These are phyloP conservation scores for Pomacea maculata DNA, from an alignment of 1,140 invertebrate genomes.

Conservation along the genomic window DNA sequence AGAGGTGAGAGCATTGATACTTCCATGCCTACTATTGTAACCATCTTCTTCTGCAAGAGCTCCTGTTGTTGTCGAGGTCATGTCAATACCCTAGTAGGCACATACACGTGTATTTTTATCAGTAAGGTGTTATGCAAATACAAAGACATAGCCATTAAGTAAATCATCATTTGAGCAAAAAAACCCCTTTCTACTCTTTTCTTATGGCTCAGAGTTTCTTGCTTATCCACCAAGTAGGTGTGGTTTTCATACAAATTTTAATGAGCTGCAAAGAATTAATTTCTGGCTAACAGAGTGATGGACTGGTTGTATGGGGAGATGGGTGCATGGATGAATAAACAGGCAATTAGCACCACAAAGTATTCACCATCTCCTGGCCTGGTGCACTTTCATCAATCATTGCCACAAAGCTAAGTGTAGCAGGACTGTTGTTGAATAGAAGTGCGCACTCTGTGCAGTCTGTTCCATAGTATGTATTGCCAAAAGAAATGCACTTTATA, in stretches of 20 bases:
- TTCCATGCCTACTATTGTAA: constrained; percentile 36
- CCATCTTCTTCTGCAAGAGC: constrained; percentile 40
- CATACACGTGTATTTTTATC: no score
- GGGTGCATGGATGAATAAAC: background rate
- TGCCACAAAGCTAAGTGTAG: constrained; percentile 62
- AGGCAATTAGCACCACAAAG: background rate
- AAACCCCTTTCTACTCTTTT: no score
- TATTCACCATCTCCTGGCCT: constrained; percentile 63
- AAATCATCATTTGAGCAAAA: no score
- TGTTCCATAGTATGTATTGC: constrained; percentile 64
- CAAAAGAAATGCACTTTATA: constrained; percentile 63
- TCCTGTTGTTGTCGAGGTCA: constrained; percentile 54
- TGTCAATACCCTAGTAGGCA: constrained; percentile 54
- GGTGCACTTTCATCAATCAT: constrained; percentile 64
- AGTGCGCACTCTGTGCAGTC: constrained; percentile 60
- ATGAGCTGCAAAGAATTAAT: no score
- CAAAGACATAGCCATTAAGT: no score
- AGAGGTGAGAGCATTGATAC: constrained; percentile 60
- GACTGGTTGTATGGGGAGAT: no score
- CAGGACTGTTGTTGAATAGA: constrained; percentile 63
- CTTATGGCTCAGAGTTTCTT: no score
- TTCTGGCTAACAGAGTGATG: no score
- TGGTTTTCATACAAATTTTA: no score
- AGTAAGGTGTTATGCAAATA: no score
- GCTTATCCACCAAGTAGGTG: no score